Conservation (phyloP, 2,888 invertebrate genomes). For the Pollenia labialis region DNA sequence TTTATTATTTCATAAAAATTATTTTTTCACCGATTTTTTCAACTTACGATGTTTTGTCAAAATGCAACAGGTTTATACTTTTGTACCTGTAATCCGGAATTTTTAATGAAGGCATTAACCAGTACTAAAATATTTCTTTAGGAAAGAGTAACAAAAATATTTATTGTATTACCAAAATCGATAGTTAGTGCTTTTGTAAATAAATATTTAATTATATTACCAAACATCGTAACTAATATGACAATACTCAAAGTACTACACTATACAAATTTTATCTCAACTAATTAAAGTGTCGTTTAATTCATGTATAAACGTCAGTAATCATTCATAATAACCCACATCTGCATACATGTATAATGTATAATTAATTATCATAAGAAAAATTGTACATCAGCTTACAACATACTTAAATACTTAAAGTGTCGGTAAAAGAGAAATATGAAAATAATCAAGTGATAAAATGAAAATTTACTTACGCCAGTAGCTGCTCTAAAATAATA, state of each 20-base stretch:
- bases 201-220: no score
- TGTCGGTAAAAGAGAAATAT: neutral
- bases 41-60: no score
- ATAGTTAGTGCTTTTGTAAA: no score
- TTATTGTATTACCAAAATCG: no score
- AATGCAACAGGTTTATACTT: no score
- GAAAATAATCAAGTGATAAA: neutral
- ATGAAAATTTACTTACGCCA: neutral
- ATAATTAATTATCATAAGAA: slow-evolving; percentile 32
- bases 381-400: slow-evolving; percentile 15
- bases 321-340: neutral
- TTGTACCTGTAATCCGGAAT: no score
- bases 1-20: no score
- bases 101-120: no score
- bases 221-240: no score
- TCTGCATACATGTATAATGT: neutral
- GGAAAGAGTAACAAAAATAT: no score
- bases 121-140: no score
- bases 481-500: neutral
- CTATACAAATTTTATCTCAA: neutral
- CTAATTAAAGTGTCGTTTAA: neutral
- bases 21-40: no score
- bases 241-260: neutral
- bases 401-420: slow-evolving; percentile 24
- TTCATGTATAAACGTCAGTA: neutral